Evolutionary conservation across 2,888 invertebrate genomes (phyloP).

Genomic region (Cecidostiba fungosa): DNA sequence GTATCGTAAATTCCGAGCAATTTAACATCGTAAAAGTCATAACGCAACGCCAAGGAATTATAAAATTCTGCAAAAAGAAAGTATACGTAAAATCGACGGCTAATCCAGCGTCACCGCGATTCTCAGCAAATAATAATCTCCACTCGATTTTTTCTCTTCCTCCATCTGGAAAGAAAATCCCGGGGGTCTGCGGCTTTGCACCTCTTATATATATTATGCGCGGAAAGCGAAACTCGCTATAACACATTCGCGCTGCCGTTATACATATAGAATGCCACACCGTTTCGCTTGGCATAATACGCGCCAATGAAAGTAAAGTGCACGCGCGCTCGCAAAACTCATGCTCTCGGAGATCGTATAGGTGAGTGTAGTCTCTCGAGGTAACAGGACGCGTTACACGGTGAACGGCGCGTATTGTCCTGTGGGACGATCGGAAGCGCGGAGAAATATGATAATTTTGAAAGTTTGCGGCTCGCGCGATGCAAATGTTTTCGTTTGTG

Average conservation of each 20-base stretch:
- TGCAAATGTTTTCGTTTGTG: neutral
- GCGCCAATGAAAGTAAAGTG: conserved; percentile 60
- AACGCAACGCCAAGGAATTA: neutral
- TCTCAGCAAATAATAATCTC: conserved; percentile 7
- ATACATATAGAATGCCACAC: conserved; percentile 24
- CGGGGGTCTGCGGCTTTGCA: conserved; percentile 36
- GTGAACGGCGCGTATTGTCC: conserved; percentile 12
- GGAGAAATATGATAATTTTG: conserved; percentile 10
- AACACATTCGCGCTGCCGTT: neutral
- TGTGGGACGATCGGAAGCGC: conserved; percentile 12
- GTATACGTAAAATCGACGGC: neutral
- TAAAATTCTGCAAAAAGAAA: neutral
- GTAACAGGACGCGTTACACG: conserved; percentile 45
- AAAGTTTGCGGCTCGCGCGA: neutral
- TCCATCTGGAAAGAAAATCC: conserved; percentile 23
- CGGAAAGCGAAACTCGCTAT: conserved; percentile 50
- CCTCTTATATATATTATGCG: neutral
- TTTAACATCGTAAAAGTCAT: no score
- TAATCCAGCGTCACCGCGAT: conserved; percentile 39
- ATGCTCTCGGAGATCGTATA: neutral
- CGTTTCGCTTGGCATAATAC: conserved; percentile 30
- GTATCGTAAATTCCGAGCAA: no score
- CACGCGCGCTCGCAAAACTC: conserved; percentile 35
- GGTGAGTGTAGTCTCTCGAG: neutral
- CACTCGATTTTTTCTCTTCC: conserved; percentile 36